These are phyloP conservation scores for Mesodorylaimus sp. DNA, from an alignment of 2,888 invertebrate genomes.

Conservation along the genomic window DNA sequence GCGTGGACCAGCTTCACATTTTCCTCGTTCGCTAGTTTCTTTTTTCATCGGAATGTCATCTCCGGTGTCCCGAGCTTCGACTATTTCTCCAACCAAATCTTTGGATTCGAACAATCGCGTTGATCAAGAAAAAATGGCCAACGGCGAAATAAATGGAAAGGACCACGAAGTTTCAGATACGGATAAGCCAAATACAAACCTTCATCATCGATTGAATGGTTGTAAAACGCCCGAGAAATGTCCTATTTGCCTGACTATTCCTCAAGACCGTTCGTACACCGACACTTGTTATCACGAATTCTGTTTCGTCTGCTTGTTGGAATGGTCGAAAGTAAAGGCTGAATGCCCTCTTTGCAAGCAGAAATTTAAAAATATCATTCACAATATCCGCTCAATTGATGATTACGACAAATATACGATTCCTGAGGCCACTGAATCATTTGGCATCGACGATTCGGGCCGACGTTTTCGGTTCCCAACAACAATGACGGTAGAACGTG, in stretches of 20 bases:
- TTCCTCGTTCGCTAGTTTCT: no score
- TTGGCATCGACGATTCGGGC: background rate
- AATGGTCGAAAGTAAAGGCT: constrained; percentile 76
- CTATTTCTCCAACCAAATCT: no score
- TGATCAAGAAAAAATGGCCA: no score
- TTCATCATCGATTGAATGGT: background rate
- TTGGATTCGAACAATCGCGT: no score
- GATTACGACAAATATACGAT: constrained; percentile 65
- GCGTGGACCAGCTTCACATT: no score
- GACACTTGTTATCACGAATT: constrained; percentile 82
- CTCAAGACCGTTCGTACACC: constrained; percentile 70
- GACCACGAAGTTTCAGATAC: no score
- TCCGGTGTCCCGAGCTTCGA: no score
- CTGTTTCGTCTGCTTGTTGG: constrained; percentile 72
- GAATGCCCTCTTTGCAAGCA: constrained; percentile 87
- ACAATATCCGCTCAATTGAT: constrained; percentile 57
- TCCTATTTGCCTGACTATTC: constrained; percentile 70
- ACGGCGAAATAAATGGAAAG: no score
- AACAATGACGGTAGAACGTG: constrained; percentile 5
- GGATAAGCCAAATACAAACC: no score
- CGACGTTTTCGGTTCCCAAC: constrained; percentile 1
- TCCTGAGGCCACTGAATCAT: background rate
- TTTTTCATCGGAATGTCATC: no score
- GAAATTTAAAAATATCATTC: constrained; percentile 69
- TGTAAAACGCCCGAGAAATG: constrained; percentile 42